Base-by-base conservation (phyloP, 2,113 vertebrate genomes). In the Pelobates fuscus region DNA sequence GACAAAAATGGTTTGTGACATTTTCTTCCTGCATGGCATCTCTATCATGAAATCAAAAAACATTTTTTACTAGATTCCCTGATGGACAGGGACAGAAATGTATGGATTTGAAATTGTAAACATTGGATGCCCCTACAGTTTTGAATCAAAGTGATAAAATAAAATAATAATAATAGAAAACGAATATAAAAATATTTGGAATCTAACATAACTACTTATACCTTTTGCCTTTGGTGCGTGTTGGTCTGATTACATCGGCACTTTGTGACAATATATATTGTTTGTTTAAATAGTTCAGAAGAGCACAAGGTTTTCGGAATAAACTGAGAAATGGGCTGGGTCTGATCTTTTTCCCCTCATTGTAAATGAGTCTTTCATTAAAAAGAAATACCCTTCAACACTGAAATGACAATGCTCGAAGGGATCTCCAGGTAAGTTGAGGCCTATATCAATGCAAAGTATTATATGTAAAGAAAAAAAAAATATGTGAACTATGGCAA, bases 291-390 rank as follows among this genome's bases (percentile, higher is more conserved):
- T 27, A 57, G 29, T 61, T 2, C 5, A 24, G n/a, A 79, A 0
- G 15, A 21, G 60, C 77, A 84, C 44, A 18, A 2, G 86, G 83
- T 76, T 60, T 75, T 74, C 66, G 85, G 63, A 82, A 83, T 69
- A 81, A 81, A 71, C 79, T 91, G 86, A 84, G 87, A 88, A 78
- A 91, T 91, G 90, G 91, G 90, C 91, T 91, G 90, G 91, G 89
- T 90, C 92, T 93, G 92, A 85, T 92, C 91, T 89, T 93, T 93
- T 93, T 92, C 91, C 92, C 87, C 90, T 92, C 91, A 74, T 82
- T 84, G 84, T 84, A 89, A 88, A 88, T 84, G 85, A 89, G 78
- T 76, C 78, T 60, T 88, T 88, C 79, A 8, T 55, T 21, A 6
- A 8, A 55, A 10, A 49, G 1, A 14, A 2, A 17, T 77, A 83